Conservation (phyloP, 2,113 vertebrate species). For the Calcarius ornatus region DNA sequence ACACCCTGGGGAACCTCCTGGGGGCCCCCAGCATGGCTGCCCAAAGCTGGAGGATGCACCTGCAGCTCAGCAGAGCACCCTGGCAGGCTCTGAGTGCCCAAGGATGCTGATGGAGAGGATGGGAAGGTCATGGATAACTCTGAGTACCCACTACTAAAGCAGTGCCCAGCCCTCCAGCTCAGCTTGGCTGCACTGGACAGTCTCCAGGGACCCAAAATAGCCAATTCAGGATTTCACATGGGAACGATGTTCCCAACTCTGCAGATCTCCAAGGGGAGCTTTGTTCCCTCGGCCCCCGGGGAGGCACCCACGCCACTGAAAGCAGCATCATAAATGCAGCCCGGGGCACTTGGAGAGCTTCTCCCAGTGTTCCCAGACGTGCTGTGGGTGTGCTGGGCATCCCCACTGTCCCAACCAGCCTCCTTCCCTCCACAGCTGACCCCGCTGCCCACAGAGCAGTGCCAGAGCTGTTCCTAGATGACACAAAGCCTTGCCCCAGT, state of each 20-base stretch:
- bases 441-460: fast-evolving
- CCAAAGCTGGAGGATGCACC: background rate
- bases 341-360: background rate
- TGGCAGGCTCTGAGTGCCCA: background rate
- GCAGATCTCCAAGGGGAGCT: slow-evolving; percentile 8
- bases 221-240: slow-evolving; percentile 1
- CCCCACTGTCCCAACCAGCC: fast-evolving
- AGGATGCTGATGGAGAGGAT: background rate
- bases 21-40: fast-evolving
- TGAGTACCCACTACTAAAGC: background rate
- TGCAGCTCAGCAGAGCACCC: background rate
- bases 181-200: fast-evolving
- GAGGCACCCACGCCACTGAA: background rate
- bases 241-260: background rate
- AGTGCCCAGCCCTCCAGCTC: background rate
- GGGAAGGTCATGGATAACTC: background rate
- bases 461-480: background rate
- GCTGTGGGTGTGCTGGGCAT: background rate
- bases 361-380: background rate
- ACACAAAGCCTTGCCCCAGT: background rate
- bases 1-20: fast-evolving
- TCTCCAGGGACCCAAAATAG: slow-evolving; percentile 46
- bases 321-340: background rate
- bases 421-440: background rate
- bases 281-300: background rate